Evolutionary conservation across 2,797 vertebrate species (phyloP).

Genomic region (Lutjanus argentimaculatus): DNA sequence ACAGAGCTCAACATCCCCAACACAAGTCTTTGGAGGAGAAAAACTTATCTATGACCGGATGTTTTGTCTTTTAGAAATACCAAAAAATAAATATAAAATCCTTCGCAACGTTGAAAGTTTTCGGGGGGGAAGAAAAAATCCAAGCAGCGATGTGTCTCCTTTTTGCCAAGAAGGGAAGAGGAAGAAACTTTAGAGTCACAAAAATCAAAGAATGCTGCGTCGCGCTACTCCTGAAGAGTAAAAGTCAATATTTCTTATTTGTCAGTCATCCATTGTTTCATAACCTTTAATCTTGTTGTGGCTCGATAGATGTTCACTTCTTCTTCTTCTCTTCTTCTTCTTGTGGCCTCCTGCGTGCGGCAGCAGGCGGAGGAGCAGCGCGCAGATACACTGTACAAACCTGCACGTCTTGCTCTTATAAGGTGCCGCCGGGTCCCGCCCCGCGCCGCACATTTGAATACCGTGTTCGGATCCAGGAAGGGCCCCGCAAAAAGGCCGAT

Average conservation of each 20-base stretch:
- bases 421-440: constrained; percentile 73
- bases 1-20: constrained; percentile 91
- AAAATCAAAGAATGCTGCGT: constrained; percentile 13
- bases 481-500: constrained; percentile 79
- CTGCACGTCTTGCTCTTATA: constrained; percentile 79
- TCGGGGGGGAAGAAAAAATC: constrained; percentile 19
- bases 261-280: constrained; percentile 78
- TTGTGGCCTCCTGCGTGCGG: constrained; percentile 35
- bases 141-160: constrained; percentile 28
- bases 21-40: constrained; percentile 65
- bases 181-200: constrained; percentile 13
- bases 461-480: constrained; percentile 76
- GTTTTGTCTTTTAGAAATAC: not conserved
- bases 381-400: constrained; percentile 67
- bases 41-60: constrained; percentile 16
- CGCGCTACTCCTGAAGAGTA: constrained; percentile 37
- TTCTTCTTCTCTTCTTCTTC: constrained; percentile 48
- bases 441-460: constrained; percentile 77
- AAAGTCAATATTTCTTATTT: constrained; percentile 68
- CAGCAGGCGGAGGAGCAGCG: constrained; percentile 45
- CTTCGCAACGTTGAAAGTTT: constrained; percentile 16
- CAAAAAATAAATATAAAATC: constrained; percentile 56
- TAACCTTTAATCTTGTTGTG: constrained; percentile 33
- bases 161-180: constrained; percentile 6
- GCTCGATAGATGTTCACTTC: constrained; percentile 48